Conservation (phyloP, 92 coral and sea anemone species). For the Phymanthus crucifer region DNA sequence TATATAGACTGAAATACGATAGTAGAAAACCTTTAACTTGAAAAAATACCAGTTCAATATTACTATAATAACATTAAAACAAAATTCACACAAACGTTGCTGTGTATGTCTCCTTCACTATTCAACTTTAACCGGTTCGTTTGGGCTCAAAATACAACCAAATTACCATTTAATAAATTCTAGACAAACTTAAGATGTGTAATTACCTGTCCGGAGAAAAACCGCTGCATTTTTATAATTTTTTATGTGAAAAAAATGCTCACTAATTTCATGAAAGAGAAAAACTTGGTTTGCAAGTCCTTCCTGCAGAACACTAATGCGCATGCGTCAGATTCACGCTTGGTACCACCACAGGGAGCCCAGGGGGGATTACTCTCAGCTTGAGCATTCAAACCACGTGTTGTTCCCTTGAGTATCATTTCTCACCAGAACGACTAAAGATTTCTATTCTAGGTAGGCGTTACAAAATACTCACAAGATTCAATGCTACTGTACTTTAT, state of each 20-base stretch:
- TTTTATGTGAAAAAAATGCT: conserved; percentile 12
- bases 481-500: too few relatives aligned
- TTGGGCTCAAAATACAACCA: neutral
- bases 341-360: conserved; percentile 13
- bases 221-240: conserved; percentile 69
- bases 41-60: neutral
- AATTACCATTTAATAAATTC: neutral
- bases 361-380: neutral
- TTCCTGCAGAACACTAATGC: conserved; percentile 12
- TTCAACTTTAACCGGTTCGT: neutral
- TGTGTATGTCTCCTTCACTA: neutral
- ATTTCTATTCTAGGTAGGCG: too few relatives aligned
- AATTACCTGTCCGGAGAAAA: conserved; percentile 68
- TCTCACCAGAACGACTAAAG: too few relatives aligned
- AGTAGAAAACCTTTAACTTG: neutral
- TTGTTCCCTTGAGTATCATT: neutral
- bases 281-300: conserved; percentile 23
- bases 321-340: conserved; percentile 18
- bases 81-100: neutral
- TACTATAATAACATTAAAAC: neutral
- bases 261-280: conserved; percentile 27
- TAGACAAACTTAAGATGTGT: neutral
- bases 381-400: neutral
- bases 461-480: too few relatives aligned
- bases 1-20: neutral